Percentiles rank a stretch among this genome's conserved stretches.
Evolutionary conservation across 2,888 invertebrate genomes (phyloP).

Genomic region (Eledona agricola): DNA sequence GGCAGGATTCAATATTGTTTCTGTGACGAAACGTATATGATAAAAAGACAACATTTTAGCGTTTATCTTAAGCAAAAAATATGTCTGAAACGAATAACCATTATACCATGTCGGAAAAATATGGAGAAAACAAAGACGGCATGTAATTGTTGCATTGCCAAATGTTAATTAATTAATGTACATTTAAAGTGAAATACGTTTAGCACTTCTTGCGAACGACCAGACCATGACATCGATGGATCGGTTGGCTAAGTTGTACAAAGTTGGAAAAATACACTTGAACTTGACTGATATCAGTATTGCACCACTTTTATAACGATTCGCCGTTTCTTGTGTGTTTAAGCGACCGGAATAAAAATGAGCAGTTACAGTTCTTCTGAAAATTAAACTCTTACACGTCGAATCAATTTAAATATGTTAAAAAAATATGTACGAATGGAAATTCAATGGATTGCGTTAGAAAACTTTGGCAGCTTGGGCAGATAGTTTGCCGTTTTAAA

Average conservation of each 20-base stretch:
- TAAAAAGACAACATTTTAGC: constrained; percentile 5
- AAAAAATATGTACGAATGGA: too few species aligned
- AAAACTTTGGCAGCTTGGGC: too few species aligned
- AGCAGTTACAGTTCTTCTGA: too few species aligned
- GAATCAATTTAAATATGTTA: too few species aligned
- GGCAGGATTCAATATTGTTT: constrained; percentile 17
- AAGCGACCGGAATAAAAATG: too few species aligned
- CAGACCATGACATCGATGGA: constrained; percentile 26
- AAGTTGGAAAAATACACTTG: constrained; percentile 26
- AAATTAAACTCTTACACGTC: too few species aligned
- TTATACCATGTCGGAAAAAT: constrained; percentile 2
- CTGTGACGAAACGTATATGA: constrained; percentile 5
- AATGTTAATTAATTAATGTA: constrained; percentile 5
- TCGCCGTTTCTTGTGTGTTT: too few species aligned
- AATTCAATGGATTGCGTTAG: too few species aligned
- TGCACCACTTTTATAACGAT: too few species aligned
- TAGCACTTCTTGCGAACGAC: constrained; percentile 8
- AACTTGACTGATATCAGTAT: too few species aligned
- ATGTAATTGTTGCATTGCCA: constrained; percentile 1
- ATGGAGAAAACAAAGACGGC: constrained; percentile 3
- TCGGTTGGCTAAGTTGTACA: constrained; percentile 5
- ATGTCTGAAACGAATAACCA: neutral
- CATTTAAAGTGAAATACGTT: constrained; percentile 1
- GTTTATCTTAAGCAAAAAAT: constrained; percentile 3
- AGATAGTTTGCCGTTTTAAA: too few species aligned